Conservation (phyloP, 2,888 invertebrate species). For the Acrocyrtus sp. region DNA sequence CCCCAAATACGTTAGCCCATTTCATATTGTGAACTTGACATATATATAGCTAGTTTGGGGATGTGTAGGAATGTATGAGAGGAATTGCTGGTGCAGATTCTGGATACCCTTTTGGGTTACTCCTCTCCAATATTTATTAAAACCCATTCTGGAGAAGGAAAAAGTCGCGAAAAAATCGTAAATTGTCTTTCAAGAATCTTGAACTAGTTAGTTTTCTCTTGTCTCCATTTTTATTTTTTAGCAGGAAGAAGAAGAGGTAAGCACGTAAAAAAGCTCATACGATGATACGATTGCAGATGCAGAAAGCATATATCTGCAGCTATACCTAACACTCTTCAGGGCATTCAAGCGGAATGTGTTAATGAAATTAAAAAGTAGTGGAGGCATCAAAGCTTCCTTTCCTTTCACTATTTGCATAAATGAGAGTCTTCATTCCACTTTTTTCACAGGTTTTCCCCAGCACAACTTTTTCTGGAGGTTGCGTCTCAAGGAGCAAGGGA, state of each 20-base stretch:
- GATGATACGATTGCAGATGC: no score
- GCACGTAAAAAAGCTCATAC: neutral
- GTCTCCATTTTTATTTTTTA: neutral
- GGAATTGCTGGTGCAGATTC: neutral
- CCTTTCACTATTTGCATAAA: slow-evolving; percentile 40
- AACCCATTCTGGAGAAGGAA: slow-evolving; percentile 3
- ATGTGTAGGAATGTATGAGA: no score
- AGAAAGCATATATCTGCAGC: no score
- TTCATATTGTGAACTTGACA: slow-evolving; percentile 4
- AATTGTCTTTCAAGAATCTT: slow-evolving; percentile 15
- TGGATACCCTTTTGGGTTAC: neutral
- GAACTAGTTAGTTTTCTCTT: neutral
- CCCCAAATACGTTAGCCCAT: slow-evolving; percentile 7
- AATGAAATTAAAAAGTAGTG: slow-evolving; percentile 46
- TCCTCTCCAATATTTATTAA: slow-evolving; percentile 26
- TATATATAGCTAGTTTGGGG: neutral
- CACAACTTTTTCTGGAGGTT: neutral
- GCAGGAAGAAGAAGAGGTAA: no score
- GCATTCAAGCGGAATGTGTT: slow-evolving; percentile 38
- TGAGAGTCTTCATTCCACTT: slow-evolving; percentile 22
- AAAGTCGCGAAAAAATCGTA: slow-evolving; percentile 17
- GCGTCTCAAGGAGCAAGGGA: no score
- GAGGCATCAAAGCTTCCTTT: slow-evolving; percentile 17
- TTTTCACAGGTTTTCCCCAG: slow-evolving; percentile 5
- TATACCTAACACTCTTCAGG: slow-evolving; percentile 2